Conservation (phyloP, 2,113 vertebrate species). For the Platichthys stellatus region DNA sequence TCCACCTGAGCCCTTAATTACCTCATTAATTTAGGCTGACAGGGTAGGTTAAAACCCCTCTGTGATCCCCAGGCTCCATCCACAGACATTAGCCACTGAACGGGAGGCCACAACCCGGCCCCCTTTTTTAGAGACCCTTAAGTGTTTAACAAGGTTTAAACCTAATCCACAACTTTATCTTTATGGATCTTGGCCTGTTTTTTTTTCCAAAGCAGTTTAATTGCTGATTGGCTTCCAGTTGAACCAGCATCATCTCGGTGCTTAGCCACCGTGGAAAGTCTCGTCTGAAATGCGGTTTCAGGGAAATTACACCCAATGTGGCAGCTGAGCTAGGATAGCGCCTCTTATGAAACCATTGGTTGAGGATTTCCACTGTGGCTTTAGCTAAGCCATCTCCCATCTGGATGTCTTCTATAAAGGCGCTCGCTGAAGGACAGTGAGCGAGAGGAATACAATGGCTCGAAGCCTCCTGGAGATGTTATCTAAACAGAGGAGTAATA, state of each 20-base stretch:
- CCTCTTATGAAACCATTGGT: slow-evolving; percentile 52
- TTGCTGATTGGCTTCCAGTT: slow-evolving; percentile 50
- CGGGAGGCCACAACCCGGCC: slow-evolving; percentile 57
- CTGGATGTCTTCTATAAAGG: slow-evolving; percentile 51
- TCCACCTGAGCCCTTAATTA: slow-evolving; percentile 83
- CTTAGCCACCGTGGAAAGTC: slow-evolving; percentile 3
- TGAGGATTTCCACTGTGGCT: slow-evolving; percentile 60
- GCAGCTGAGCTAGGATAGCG: slow-evolving; percentile 36
- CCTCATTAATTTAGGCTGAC: slow-evolving; percentile 83
- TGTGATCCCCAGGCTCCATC: slow-evolving; percentile 73
- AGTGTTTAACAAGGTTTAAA: slow-evolving; percentile 74
- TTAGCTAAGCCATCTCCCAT: slow-evolving; percentile 59
- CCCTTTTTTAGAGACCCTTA: slow-evolving; percentile 56
- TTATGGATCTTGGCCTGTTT: slow-evolving; percentile 46
- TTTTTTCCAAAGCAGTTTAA: slow-evolving; percentile 30
- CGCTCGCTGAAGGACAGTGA: slow-evolving; percentile 46
- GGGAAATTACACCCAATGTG: slow-evolving; percentile 16
- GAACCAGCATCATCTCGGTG: slow-evolving; percentile 31
- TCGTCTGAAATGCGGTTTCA: slow-evolving; percentile 31
- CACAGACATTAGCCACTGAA: slow-evolving; percentile 68
- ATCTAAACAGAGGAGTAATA: slow-evolving; percentile 67
- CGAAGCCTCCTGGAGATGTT: slow-evolving; percentile 58
- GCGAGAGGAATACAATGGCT: slow-evolving; percentile 52
- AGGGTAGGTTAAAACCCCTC: slow-evolving; percentile 80
- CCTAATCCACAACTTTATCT: slow-evolving; percentile 63